phyloP scores from a whole-genome alignment of 2,797 vertebrate genomes.

The Hapalemur alaotrensis region DNA sequence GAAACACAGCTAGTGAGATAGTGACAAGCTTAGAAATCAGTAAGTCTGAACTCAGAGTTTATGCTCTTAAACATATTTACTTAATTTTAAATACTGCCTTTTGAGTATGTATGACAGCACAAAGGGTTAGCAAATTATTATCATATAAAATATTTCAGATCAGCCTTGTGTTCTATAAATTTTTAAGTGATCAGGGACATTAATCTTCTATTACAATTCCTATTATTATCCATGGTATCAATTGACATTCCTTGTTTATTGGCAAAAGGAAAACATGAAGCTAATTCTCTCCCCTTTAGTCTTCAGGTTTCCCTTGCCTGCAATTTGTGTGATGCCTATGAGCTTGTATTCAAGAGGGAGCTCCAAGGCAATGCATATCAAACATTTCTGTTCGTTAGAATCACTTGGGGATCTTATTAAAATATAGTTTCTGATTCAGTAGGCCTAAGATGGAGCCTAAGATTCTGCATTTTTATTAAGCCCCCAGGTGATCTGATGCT shows the following conservation, averaged over 20 bases:
- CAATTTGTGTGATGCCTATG: background rate
- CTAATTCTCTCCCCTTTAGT: background rate
- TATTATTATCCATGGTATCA: background rate
- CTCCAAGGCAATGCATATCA: background rate
- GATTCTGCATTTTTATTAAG: background rate
- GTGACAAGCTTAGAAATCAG: background rate
- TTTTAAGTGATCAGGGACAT: background rate
- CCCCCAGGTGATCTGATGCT: background rate
- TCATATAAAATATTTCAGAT: background rate
- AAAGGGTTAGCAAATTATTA: background rate
- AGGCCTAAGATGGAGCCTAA: no score
- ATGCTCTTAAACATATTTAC: background rate
- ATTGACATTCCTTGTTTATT: background rate
- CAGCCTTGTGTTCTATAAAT: background rate
- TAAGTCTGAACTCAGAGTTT: background rate
- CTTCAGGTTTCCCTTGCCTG: background rate
- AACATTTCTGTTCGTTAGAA: background rate
- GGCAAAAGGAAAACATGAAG: background rate
- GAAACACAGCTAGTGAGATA: background rate
- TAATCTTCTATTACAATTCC: background rate
- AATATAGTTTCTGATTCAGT: background rate
- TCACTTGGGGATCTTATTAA: background rate
- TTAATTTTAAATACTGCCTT: background rate
- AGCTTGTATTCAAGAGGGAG: background rate
- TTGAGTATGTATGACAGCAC: background rate